Evolutionary conservation across 2,888 invertebrate species (phyloP).

Genomic region (Alloplasta piceator): DNA sequence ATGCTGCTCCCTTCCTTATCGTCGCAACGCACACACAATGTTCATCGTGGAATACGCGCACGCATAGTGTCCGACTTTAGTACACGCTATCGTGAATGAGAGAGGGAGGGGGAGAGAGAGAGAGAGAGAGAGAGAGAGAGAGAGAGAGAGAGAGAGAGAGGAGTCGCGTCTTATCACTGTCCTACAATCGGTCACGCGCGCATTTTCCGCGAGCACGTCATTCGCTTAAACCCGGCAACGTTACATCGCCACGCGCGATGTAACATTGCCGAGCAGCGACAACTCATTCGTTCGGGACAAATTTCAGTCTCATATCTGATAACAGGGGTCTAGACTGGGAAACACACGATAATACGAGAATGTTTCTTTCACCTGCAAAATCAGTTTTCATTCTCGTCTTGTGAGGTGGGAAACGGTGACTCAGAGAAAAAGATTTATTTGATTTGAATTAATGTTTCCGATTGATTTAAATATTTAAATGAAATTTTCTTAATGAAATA

Average conservation of each 20-base stretch:
- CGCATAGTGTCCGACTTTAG: too few species aligned
- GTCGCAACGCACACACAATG: slow-evolving; percentile 61
- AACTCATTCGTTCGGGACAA: slow-evolving; percentile 42
- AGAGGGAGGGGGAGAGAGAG: not conserved
- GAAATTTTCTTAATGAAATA: too few species aligned
- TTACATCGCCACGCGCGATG: slow-evolving; percentile 3
- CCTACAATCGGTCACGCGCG: slow-evolving; percentile 71
- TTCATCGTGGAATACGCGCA: slow-evolving; percentile 29
- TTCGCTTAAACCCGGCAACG: slow-evolving; percentile 12
- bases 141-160: not conserved
- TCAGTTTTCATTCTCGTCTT: too few species aligned
- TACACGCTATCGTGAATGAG: too few species aligned
- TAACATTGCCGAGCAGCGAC: slow-evolving; percentile 25
- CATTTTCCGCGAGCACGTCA: slow-evolving; percentile 65
- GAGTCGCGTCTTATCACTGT: slow-evolving; percentile 66
- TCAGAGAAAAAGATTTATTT: not conserved
- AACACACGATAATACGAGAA: not conserved
- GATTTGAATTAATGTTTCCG: too few species aligned
- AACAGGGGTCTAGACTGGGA: not conserved
- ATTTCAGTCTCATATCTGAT: slow-evolving; percentile 27
- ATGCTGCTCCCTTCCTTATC: slow-evolving; percentile 73
- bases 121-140: not conserved
- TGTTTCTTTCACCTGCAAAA: too few species aligned
- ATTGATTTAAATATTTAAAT: too few species aligned
- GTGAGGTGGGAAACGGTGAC: not conserved